Percentiles rank a stretch among this genome's conserved stretches.
Conservation (phyloP, 2,113 vertebrate genomes). For the Xiphorhynchus elegans region DNA sequence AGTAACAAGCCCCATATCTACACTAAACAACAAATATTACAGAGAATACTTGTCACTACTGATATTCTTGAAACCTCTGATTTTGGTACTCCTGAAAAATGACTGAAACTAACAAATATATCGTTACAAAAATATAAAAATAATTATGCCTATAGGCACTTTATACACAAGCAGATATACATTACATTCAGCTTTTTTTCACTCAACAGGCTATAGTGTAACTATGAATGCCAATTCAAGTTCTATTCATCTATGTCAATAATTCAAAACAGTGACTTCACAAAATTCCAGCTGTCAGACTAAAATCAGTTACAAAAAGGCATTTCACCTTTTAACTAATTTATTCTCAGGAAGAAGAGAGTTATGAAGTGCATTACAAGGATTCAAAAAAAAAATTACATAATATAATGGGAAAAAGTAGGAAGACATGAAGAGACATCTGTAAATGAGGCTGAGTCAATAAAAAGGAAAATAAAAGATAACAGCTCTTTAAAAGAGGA, state of each 20-base stretch:
- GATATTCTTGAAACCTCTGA: not conserved
- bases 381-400: conserved; percentile 25
- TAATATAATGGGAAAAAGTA: conserved; percentile 2
- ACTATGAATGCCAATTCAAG: not conserved
- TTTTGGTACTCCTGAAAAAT: not conserved
- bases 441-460: conserved; percentile 19
- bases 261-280: not conserved
- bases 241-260: not conserved
- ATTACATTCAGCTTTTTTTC: not conserved
- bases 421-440: not conserved
- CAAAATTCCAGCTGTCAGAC: not conserved
- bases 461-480: not conserved
- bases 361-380: conserved; percentile 2
- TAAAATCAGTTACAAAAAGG: not conserved
- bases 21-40: not conserved
- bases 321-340: not conserved
- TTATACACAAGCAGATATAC: not conserved
- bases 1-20: not conserved
- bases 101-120: not conserved
- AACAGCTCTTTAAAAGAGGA: not conserved
- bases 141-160: not conserved
- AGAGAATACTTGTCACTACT: not conserved
- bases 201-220: not conserved
- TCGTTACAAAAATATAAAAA: not conserved
- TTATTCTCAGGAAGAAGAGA: not conserved